A percentile compares a stretch with the other conserved stretches of the same genome.
Conservation (phyloP, 2,888 invertebrate genomes). For the Pheosia gnoma region DNA sequence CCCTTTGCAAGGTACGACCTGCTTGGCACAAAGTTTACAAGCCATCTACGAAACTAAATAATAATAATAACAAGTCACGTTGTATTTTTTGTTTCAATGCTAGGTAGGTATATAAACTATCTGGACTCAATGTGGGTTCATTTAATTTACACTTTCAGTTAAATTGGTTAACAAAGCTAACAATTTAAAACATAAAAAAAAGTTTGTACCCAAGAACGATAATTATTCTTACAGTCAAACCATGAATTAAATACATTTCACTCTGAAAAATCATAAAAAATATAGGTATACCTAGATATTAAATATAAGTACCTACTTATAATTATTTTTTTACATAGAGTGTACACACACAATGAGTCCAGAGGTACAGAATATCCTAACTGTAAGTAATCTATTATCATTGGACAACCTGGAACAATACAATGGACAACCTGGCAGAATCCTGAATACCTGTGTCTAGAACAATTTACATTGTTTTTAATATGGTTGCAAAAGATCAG, state of each 20-base stretch:
- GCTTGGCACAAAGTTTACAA: conserved; percentile 19
- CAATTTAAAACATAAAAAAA: no score
- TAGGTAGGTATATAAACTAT: no score
- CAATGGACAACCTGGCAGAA: conserved; percentile 31
- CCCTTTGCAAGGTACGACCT: conserved; percentile 92
- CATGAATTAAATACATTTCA: no score
- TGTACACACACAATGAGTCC: no score
- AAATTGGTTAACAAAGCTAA: no score
- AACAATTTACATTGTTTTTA: conserved; percentile 28
- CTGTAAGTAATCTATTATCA: conserved; percentile 18
- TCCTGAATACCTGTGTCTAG: conserved; percentile 25
- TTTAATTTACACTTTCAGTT: no score
- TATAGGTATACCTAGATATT: conserved; percentile 10
- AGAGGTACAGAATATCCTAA: conserved; percentile 6
- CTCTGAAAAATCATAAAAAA: conserved; percentile 6
- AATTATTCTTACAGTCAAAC: no score
- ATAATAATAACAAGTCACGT: background rate
- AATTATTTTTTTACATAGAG: no score
- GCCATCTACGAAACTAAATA: background rate
- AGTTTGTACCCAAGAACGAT: no score
- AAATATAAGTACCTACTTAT: no score
- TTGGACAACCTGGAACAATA: conserved; percentile 22
- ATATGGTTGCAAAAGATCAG: conserved; percentile 23
- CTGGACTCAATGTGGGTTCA: no score
- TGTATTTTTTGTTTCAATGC: background rate